These are phyloP conservation scores for Pinna nobilis DNA, from an alignment of 1,140 invertebrate genomes.

Conservation along the genomic window DNA sequence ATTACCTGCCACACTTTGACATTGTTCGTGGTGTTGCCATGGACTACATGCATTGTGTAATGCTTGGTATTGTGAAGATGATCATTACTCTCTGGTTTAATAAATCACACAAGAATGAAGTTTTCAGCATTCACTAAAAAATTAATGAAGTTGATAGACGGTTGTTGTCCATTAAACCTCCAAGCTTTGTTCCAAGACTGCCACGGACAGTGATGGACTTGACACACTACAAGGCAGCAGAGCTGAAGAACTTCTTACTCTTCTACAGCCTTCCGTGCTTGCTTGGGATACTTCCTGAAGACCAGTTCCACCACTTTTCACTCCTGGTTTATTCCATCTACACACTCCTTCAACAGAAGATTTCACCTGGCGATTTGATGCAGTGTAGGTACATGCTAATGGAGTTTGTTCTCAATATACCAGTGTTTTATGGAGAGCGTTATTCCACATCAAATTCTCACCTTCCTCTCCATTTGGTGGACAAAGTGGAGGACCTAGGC, in stretches of 20 bases:
- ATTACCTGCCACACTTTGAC: background rate
- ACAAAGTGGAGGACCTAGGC: slow-evolving; percentile 12
- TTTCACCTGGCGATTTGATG: background rate
- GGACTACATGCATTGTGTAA: slow-evolving; percentile 33
- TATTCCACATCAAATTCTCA: slow-evolving; percentile 21
- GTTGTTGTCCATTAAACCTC: background rate
- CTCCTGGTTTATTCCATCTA: slow-evolving; percentile 3
- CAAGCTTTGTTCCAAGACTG: slow-evolving; percentile 14
- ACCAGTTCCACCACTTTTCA: background rate
- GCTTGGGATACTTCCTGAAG: background rate
- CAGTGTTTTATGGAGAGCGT: slow-evolving; percentile 14
- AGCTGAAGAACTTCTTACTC: slow-evolving; percentile 13
- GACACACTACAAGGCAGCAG: slow-evolving; percentile 19
- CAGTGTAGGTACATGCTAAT: slow-evolving; percentile 2
- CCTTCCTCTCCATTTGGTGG: slow-evolving; percentile 7
- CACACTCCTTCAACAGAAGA: background rate
- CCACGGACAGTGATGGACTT: slow-evolving; percentile 4
- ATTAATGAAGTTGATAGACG: slow-evolving; percentile 4
- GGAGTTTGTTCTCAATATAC: slow-evolving; percentile 5
- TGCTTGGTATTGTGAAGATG: slow-evolving; percentile 21
- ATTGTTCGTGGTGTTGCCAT: background rate
- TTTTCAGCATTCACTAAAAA: background rate
- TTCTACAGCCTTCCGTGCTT: slow-evolving; percentile 5
- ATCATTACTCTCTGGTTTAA: slow-evolving; percentile 23
- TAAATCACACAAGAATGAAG: background rate